phyloP scores from a whole-genome alignment of 2,113 vertebrate species.

The Oenanthe oenanthe region DNA sequence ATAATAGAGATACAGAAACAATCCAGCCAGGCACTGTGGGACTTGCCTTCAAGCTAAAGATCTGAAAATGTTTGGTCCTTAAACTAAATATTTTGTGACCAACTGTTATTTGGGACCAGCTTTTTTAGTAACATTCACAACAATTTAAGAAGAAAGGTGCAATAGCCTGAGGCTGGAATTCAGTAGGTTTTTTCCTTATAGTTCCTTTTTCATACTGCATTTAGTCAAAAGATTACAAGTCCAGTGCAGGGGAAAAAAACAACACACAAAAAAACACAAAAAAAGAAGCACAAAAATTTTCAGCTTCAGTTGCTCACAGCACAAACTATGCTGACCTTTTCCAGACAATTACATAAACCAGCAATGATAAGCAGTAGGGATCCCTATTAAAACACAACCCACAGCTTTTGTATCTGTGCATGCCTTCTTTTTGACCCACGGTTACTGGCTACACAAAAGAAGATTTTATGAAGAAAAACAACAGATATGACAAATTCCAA shows the following conservation, averaged over 20 bases:
- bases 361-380: slow-evolving; percentile 62
- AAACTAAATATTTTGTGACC: background rate
- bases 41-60: background rate
- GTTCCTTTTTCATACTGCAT: background rate
- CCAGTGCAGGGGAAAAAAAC: accelerated
- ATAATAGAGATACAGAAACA: background rate
- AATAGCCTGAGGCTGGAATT: background rate
- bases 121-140: background rate
- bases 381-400: slow-evolving; percentile 60
- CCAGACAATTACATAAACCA: slow-evolving; percentile 60
- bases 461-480: slow-evolving; percentile 40
- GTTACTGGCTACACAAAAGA: slow-evolving; percentile 5
- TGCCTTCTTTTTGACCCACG: slow-evolving; percentile 8
- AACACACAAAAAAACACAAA: too few species aligned
- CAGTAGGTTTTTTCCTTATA: background rate
- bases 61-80: background rate
- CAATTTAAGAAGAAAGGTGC: slow-evolving; percentile 2
- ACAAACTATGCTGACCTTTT: slow-evolving; percentile 64
- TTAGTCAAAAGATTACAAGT: slow-evolving; percentile 11
- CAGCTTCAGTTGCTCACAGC: slow-evolving; percentile 31
- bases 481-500: slow-evolving; percentile 39
- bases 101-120: background rate
- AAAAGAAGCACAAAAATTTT: background rate
- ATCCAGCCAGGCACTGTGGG: background rate
- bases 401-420: slow-evolving; percentile 26